A percentile compares a stretch with the other conserved stretches of the same genome.
These are phyloP conservation scores for Melinaea menophilus DNA, from an alignment of 2,888 invertebrate species.

Conservation along the genomic window DNA sequence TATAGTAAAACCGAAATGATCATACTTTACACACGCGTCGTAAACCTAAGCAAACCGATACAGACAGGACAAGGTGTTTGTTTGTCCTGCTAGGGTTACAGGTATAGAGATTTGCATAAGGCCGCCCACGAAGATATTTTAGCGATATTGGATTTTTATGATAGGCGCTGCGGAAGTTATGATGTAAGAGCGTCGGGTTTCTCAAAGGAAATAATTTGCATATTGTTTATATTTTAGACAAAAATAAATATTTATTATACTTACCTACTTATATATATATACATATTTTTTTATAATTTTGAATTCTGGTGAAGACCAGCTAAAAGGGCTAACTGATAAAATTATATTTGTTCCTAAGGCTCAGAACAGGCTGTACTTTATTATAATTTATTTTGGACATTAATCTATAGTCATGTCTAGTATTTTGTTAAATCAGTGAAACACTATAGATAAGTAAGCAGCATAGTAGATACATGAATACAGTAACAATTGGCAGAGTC, in stretches of 20 bases:
- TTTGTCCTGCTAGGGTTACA: conserved; percentile 62
- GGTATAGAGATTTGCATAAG: conserved; percentile 75
- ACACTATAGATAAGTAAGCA: not conserved
- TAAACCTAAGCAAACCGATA: conserved; percentile 73
- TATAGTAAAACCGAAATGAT: conserved; percentile 51
- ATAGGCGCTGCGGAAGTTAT: conserved; percentile 27
- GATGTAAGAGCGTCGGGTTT: conserved; percentile 10
- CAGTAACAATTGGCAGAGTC: conserved; percentile 16
- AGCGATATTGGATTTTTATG: conserved; percentile 37
- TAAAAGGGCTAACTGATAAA: too few species aligned
- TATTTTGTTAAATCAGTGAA: too few species aligned
- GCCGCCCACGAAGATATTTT: conserved; percentile 69
- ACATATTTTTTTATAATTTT: not conserved
- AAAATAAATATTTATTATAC: conserved; percentile 2
- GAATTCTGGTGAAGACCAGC: too few species aligned
- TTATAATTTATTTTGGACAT: too few species aligned
- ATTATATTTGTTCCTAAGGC: too few species aligned
- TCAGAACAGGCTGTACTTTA: too few species aligned
- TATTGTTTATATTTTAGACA: conserved; percentile 2
- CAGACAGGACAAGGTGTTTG: conserved; percentile 62
- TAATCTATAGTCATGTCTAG: too few species aligned
- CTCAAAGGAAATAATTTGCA: conserved; percentile 11
- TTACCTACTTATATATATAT: not conserved
- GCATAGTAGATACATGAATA: conserved; percentile 1
- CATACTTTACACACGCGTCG: conserved; percentile 68